phyloP scores from a whole-genome alignment of 2,797 vertebrate genomes.

The Phaenicophaeus curvirostris region DNA sequence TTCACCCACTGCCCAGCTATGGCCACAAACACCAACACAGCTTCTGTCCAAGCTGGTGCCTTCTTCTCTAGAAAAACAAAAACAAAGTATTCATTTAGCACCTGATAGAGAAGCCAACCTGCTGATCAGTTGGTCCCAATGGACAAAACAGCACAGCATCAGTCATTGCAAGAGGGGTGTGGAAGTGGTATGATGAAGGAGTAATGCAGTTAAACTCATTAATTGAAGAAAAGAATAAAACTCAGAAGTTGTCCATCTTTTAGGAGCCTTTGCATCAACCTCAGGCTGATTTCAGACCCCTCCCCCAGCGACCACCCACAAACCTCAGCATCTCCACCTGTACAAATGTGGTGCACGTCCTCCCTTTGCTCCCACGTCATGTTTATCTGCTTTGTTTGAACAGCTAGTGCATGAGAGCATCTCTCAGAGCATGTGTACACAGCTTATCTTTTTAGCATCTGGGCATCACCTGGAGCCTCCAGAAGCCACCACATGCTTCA shows the following conservation, averaged over 20 bases:
- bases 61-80: not conserved
- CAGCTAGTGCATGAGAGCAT: rapidly evolving
- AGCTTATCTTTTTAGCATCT: not conserved
- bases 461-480: not conserved
- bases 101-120: not conserved
- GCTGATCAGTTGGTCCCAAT: not conserved
- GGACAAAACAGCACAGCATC: not conserved
- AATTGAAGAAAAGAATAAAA: not conserved
- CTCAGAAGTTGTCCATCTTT: not conserved
- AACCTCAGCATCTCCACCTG: not conserved
- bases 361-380: rapidly evolving
- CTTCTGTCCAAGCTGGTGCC: not conserved
- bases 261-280: not conserved
- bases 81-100: not conserved
- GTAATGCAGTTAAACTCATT: rapidly evolving
- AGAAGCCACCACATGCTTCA: not conserved
- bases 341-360: rapidly evolving
- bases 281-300: not conserved
- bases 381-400: not conserved
- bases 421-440: not conserved
- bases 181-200: rapidly evolving
- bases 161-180: not conserved
- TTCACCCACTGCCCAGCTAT: not conserved
- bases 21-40: not conserved
- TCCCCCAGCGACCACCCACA: rapidly evolving